Base-by-base conservation (phyloP, 2,888 invertebrate species). In the Napeogenes sylphis region DNA sequence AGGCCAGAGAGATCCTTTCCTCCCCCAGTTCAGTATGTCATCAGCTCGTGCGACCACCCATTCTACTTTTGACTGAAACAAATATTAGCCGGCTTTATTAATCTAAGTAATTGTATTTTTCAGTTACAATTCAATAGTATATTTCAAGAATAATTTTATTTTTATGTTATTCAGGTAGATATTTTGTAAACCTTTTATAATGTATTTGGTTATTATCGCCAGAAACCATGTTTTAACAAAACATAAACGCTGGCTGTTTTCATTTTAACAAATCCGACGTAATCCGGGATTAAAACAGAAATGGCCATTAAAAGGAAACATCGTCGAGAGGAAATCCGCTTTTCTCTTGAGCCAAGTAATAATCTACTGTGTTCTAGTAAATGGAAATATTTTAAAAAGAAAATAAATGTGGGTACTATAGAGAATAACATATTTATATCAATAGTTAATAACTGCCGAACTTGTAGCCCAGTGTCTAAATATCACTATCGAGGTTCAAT, bases 1-100 rank as follows among this genome's bases (percentile, higher is more conserved):
- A 0, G 99, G 99, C 99, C 99, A 99, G 33, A 99, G 77, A 0
- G 99, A 99, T 75, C 94, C 94, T 84, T 94, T 96, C 45, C 98
- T 92, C 13, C 96, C 96, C 97, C 97, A 99, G 89, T 99, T 99
- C 1, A 99, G 83, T 21, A 99, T 83, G 86, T 99, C 99, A 77
- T 99, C 99, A 2, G 96, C 79, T 69, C 98, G 92, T 0, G 99
- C 98, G 38, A 98, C 77, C 2, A 95, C 95, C 93, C 94, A 99
- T 77, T 99, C 98, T 87, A 94, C 81, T 90, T 80, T 81, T 0
- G 82, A 69, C 90, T 90, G 79, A 45, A 78, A 61, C 42, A 33
- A 12, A 5, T 12, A 21, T 21, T 54, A 33, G 30, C 8, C 30
- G 4, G 8, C 2, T 42, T 42, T 42, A 6, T 42, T 42, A 10